Evolutionary conservation across 2,113 vertebrate species (phyloP), one percentile per base, ranked within the genome.

Genomic region (Ceyx melanurus): DNA sequence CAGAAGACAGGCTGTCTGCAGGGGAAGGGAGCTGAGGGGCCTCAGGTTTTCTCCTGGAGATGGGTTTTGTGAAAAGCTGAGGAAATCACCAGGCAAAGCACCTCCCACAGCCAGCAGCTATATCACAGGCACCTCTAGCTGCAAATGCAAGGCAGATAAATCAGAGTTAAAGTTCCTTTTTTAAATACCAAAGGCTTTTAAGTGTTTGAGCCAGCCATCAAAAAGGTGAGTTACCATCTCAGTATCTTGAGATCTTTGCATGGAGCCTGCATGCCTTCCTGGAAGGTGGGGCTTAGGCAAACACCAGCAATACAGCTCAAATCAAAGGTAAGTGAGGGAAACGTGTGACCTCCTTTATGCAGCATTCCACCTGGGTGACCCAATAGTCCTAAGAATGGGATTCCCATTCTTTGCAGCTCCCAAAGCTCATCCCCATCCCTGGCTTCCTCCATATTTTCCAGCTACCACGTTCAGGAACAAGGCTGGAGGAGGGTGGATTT

Each of bases 111-210:
- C 89, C 82, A 72, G 89, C 82, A 95, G 94, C 91, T 93, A 7
- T 80, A 65, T 92, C 82, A 78, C 43, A 74, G 82, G 82, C 86
- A 74, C 22, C 67, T 48, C 45, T 81, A 33, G 60, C 90, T 0
- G 0, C 31, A 93, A 93, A 92, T 90, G 85, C 70, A 89, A 11
- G 54, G 84, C 31, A 91, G 95, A 92, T 95, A 94, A 95, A 94
- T 89, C 87, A 58, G 58, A 90, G 75, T 82, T 89, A 92, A 96
- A 90, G 78, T 78, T 68, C 90, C 92, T 90, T 86, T 94, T 96
- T 94, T 90, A 89, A 96, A 96, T 94, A 95, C 75, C 33, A 95
- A 95, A 94, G 94, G 85, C 93, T 91, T 94, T 94, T 74, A 92
- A 91, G 82, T 82, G 62, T 94, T 90, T 4, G 12, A 82, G 29